Evolutionary conservation across 37 sponge, comb jelly and placozoan species (phyloP).

Genomic region (Chondrosia reniformis): DNA sequence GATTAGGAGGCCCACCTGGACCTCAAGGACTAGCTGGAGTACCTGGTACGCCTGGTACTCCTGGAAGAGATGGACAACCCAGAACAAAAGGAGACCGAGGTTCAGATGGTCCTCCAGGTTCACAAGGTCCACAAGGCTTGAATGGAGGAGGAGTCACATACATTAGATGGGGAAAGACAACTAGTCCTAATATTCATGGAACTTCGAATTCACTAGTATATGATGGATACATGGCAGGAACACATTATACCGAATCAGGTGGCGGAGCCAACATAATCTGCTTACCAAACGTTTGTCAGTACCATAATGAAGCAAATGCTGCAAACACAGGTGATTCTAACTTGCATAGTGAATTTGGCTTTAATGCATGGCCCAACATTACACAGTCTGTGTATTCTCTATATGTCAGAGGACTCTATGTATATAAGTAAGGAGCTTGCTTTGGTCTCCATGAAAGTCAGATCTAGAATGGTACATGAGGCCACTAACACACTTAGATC

Average conservation of each 20-base stretch:
- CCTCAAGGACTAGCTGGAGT: conserved; percentile 17
- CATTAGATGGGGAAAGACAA: conserved; percentile 47
- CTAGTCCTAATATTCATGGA: conserved; percentile 34
- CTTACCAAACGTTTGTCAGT: conserved; percentile 28
- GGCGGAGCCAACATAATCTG: conserved; percentile 53
- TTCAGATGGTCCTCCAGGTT: conserved; percentile 11
- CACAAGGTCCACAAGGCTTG: conserved; percentile 19
- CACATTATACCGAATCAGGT: conserved; percentile 15
- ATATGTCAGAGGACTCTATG: no score
- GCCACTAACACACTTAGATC: no score
- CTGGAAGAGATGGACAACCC: conserved; percentile 30
- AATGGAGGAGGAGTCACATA: conserved; percentile 29
- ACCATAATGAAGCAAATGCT: not conserved
- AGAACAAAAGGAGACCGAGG: conserved; percentile 18
- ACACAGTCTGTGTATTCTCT: no score
- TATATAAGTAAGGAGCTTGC: no score
- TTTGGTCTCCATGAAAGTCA: no score
- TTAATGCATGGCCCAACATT: no score
- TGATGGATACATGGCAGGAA: conserved; percentile 11
- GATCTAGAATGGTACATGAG: no score
- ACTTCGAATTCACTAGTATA: conserved; percentile 38
- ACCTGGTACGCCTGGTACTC: conserved; percentile 20
- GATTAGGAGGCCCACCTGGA: not conserved
- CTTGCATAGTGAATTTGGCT: no score
- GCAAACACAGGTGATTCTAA: not conserved